These are phyloP conservation scores for Amphipoea lucens DNA, from an alignment of 2,888 invertebrate genomes.

Conservation along the genomic window DNA sequence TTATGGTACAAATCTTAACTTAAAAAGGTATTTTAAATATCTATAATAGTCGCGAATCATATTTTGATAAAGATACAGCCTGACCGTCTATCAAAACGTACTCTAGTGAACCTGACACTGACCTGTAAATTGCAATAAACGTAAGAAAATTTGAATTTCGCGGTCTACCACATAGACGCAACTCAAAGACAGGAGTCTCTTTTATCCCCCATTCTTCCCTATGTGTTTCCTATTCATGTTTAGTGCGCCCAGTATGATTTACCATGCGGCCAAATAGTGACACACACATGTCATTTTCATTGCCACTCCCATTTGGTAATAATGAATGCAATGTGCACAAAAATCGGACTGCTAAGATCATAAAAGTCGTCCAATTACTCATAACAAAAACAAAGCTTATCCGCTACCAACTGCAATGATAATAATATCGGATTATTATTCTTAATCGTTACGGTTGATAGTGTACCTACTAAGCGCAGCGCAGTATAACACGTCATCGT, in stretches of 20 bases:
- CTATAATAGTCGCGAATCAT: too few relatives aligned
- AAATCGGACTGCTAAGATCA: neutral
- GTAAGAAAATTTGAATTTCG: too few relatives aligned
- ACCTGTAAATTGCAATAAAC: too few relatives aligned
- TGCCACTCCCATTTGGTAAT: too few relatives aligned
- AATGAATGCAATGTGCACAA: neutral
- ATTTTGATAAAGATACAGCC: too few relatives aligned
- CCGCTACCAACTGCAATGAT: neutral
- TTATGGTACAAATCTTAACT: too few relatives aligned
- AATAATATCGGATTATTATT: neutral
- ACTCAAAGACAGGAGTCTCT: too few relatives aligned
- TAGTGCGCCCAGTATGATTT: neutral
- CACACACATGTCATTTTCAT: neutral
- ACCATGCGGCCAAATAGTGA: neutral
- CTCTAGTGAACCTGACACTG: too few relatives aligned
- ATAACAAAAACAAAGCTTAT: neutral
- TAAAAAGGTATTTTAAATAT: too few relatives aligned
- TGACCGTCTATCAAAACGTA: too few relatives aligned
- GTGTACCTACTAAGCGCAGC: neutral
- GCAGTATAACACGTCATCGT: constrained; percentile 4
- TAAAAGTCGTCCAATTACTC: neutral
- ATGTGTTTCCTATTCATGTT: too few relatives aligned
- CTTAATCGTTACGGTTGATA: neutral
- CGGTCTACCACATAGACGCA: neutral
- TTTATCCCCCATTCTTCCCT: too few relatives aligned